Evolutionary conservation across 1,140 invertebrate genomes (phyloP).

Genomic region (Asobara japonica): DNA sequence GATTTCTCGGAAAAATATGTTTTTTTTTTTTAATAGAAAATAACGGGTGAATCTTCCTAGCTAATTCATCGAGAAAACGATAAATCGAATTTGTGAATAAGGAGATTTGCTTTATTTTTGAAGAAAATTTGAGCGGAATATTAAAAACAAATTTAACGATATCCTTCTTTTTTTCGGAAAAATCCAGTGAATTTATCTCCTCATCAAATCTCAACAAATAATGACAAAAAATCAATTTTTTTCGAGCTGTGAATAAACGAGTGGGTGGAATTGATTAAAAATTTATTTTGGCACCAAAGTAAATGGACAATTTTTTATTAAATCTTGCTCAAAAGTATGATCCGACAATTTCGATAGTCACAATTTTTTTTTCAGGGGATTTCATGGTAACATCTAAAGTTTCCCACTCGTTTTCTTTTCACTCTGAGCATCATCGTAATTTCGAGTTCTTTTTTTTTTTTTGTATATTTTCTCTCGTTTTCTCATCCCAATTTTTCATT

Average conservation of each 20-base stretch:
- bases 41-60: not conserved
- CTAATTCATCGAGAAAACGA: conserved; percentile 11
- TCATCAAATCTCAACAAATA: not conserved
- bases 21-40: not conserved
- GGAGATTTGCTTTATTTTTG: not conserved
- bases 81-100: not conserved
- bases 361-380: not conserved
- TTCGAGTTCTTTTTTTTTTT: not conserved
- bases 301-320: not conserved
- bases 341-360: not conserved
- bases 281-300: conserved; percentile 15
- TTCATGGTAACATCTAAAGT: not conserved
- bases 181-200: not conserved
- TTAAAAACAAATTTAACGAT: not conserved
- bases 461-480: not conserved
- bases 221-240: not conserved
- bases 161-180: not conserved
- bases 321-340: not conserved
- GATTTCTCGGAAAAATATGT: conserved; percentile 1
- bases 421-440: conserved; percentile 1
- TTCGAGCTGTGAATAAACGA: not conserved
- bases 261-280: conserved; percentile 5
- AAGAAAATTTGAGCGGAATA: not conserved
- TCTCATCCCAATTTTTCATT: not conserved
- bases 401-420: conserved; percentile 3